Evolutionary conservation across 2,797 vertebrate species (phyloP).

Genomic region (Apogon hyalosoma): DNA sequence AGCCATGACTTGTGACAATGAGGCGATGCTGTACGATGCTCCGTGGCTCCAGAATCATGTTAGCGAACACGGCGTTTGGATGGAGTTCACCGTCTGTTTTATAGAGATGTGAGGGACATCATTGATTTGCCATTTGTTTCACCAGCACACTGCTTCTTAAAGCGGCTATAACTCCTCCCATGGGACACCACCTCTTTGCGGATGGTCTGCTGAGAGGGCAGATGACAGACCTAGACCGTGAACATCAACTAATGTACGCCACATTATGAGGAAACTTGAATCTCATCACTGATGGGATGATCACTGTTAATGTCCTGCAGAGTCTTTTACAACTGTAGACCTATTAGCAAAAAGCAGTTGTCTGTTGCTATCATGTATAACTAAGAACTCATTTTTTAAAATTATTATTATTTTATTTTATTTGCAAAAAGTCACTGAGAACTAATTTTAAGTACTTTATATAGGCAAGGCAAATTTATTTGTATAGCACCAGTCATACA

Average conservation of each 20-base stretch:
- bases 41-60: slow-evolving; percentile 2
- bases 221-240: not conserved
- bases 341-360: no score
- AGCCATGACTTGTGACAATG: slow-evolving; percentile 11
- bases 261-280: not conserved
- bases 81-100: slow-evolving; percentile 11
- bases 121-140: slow-evolving; percentile 53
- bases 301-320: no score
- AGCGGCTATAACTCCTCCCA: slow-evolving; percentile 21
- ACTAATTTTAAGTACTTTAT: no score
- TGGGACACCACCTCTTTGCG: slow-evolving; percentile 14
- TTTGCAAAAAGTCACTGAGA: no score
- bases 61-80: slow-evolving; percentile 1
- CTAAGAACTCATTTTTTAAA: no score
- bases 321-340: no score
- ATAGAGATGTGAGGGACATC: slow-evolving; percentile 21
- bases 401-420: no score
- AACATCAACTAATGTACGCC: not conserved
- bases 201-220: slow-evolving; percentile 5
- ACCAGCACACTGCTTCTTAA: slow-evolving; percentile 18
- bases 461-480: no score
- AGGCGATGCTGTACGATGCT: slow-evolving; percentile 4
- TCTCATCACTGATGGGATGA: no score
- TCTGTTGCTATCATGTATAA: no score
- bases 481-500: no score